A percentile compares a stretch with the other conserved stretches of the same genome.
Conservation (phyloP, 2,113 vertebrate genomes). For the Gallinago media region DNA sequence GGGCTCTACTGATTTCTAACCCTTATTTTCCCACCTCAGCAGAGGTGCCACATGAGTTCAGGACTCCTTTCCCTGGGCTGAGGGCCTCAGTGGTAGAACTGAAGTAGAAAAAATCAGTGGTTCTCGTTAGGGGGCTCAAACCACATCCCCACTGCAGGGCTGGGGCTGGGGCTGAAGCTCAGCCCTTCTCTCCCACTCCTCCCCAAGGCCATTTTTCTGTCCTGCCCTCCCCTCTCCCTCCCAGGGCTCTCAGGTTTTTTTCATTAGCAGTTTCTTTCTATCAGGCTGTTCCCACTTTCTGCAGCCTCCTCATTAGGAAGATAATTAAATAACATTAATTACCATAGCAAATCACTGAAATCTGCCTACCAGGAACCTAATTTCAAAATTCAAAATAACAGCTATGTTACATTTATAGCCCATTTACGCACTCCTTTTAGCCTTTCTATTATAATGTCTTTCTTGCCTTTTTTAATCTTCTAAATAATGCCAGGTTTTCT, state of each 20-base stretch:
- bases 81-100: background rate
- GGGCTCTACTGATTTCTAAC: background rate
- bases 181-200: background rate
- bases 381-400: background rate
- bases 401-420: background rate
- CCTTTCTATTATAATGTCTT: background rate
- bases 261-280: background rate
- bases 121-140: rapidly evolving
- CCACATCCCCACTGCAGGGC: rapidly evolving
- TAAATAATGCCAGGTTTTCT: background rate
- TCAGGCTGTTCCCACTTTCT: background rate
- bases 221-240: background rate
- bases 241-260: background rate
- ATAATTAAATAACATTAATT: background rate
- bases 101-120: background rate
- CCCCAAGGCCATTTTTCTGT: rapidly evolving
- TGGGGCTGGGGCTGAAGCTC: background rate
- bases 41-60: background rate
- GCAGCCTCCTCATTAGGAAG: background rate
- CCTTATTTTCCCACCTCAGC: background rate
- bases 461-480: background rate
- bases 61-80: background rate
- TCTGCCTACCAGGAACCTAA: background rate
- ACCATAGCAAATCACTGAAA: background rate
- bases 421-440: background rate